Evolutionary conservation across 2,113 vertebrate species (phyloP).

Genomic region (Psammodynastes pulverulentus): DNA sequence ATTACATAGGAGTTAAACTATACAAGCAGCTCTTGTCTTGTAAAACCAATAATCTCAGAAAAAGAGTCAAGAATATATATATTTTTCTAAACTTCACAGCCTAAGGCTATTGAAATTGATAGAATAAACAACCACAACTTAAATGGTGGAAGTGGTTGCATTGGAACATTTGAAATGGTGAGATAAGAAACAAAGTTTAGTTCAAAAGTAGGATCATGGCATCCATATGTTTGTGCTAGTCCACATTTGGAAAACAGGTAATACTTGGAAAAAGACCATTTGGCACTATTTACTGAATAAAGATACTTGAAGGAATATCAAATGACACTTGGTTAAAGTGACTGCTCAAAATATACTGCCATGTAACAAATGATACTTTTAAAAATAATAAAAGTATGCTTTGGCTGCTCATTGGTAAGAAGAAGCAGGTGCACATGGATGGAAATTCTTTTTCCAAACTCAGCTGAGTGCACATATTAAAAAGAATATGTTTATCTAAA

Average conservation of each 20-base stretch:
- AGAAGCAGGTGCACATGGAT: not conserved
- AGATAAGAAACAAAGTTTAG: slow-evolving; percentile 31
- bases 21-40: not conserved
- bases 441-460: not conserved
- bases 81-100: not conserved
- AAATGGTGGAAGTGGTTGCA: not conserved
- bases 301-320: not conserved
- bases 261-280: not conserved
- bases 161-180: slow-evolving; percentile 15
- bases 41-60: not conserved
- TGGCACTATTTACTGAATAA: not conserved
- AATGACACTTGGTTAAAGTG: not conserved
- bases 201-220: not conserved
- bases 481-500: not conserved
- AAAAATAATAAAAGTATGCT: not conserved
- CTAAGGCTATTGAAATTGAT: not conserved
- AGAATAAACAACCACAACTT: not conserved
- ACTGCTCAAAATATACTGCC: not conserved
- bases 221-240: not conserved
- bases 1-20: not conserved
- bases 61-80: not conserved
- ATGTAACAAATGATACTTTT: not conserved
- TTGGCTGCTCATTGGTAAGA: not conserved
- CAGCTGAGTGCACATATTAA: not conserved
- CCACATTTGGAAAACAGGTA: not conserved